Percentiles rank a stretch among this genome's conserved stretches.
Evolutionary conservation across 2,797 vertebrate genomes (phyloP).

Genomic region (Sebastes diploproa): DNA sequence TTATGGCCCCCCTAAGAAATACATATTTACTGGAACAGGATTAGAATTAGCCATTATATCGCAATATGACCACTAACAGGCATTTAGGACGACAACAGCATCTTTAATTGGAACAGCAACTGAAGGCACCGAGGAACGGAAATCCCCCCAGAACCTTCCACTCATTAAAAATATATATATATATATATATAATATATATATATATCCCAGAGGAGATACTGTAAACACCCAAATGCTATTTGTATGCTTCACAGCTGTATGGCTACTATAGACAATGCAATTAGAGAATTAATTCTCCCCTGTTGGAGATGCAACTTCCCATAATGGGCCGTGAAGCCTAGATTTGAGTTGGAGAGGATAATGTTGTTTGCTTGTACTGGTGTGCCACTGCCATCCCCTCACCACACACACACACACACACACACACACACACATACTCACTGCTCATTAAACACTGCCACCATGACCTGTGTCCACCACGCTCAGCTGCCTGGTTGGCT

Average conservation of each 20-base stretch:
- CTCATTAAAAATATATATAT: neutral
- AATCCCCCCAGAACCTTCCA: conserved; percentile 39
- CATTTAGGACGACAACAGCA: conserved; percentile 33
- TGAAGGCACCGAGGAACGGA: conserved; percentile 28
- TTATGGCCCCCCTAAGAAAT: conserved; percentile 31
- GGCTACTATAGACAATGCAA: conserved; percentile 31
- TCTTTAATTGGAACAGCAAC: conserved; percentile 56
- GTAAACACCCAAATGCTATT: conserved; percentile 45
- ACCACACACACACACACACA: neutral
- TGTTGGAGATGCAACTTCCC: conserved; percentile 30
- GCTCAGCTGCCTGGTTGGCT: neutral
- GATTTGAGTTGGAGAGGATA: conserved; percentile 31
- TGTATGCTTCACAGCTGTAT: conserved; percentile 37
- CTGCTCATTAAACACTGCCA: conserved; percentile 39
- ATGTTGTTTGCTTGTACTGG: conserved; percentile 9
- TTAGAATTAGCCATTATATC: conserved; percentile 50
- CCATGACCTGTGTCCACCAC: conserved; percentile 24
- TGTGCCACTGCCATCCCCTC: neutral
- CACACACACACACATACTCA: neutral
- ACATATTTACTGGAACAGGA: conserved; percentile 41
- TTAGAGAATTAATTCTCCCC: conserved; percentile 23
- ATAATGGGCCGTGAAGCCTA: conserved; percentile 10
- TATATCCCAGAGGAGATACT: conserved; percentile 31
- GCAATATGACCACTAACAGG: conserved; percentile 33
- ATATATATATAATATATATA: neutral